Percentiles rank a stretch among this genome's conserved stretches.
These are phyloP conservation scores for Sycophila sp. DNA, from an alignment of 1,140 invertebrate species.

Conservation along the genomic window DNA sequence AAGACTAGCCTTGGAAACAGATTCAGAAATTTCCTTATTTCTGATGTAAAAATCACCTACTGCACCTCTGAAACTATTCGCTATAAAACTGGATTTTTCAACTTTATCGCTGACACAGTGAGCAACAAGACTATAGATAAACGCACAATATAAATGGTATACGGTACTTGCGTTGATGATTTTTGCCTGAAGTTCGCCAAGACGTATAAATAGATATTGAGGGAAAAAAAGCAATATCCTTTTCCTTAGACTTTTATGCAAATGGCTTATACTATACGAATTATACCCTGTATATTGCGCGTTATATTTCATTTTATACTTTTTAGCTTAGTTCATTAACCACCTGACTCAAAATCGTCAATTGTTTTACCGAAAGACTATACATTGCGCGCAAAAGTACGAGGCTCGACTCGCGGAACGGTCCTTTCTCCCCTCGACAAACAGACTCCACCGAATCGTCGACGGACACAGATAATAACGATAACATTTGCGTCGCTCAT, in stretches of 20 bases:
- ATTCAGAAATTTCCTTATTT: constrained; percentile 40
- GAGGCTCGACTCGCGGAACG: too few relatives aligned
- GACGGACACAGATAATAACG: constrained; percentile 8
- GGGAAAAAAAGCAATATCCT: background rate
- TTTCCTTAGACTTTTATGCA: constrained; percentile 26
- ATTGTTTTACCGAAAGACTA: constrained; percentile 8
- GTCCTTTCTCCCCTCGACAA: background rate
- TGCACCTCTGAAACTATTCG: constrained; percentile 6
- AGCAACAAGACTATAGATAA: constrained; percentile 44
- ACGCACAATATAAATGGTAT: constrained; percentile 50
- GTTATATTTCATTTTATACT: constrained; percentile 39
- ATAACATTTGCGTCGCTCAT: constrained; percentile 10
- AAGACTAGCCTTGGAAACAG: constrained; percentile 23
- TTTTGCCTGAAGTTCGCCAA: background rate
- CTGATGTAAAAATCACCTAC: constrained; percentile 2
- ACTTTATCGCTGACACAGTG: constrained; percentile 44
- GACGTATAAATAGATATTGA: background rate
- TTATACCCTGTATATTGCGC: constrained; percentile 52
- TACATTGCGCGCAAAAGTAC: constrained; percentile 6
- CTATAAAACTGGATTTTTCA: constrained; percentile 29
- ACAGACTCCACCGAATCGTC: background rate
- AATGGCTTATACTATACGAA: constrained; percentile 21
- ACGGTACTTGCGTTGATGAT: background rate
- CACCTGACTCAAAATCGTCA: constrained; percentile 2
- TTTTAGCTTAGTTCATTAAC: constrained; percentile 2